Base-by-base conservation (phyloP, 1,140 invertebrate genomes). In the Caenorhabditis tropicalis region DNA sequence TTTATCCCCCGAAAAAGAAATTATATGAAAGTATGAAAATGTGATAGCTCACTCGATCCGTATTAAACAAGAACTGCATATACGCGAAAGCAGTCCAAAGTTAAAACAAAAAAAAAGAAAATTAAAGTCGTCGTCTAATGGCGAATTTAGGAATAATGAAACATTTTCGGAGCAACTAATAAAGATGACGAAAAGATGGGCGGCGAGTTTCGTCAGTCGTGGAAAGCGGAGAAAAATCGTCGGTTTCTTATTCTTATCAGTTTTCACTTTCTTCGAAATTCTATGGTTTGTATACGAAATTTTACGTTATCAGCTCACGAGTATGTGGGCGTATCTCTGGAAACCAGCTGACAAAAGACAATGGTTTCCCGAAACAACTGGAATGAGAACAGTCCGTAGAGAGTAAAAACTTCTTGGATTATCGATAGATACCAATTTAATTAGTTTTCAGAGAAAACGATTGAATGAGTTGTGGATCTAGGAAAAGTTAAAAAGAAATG, bases 111-210 rank as follows among this genome's bases (percentile, higher is more conserved):
- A 27, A 56, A 43, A 10, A 31, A 74, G 1, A 7, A 43, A 2
- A 43, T 24, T 12, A 7, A n/a, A 74, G 21, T 16, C 27, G 53
- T 29, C 6, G 5, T n/a, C 4, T 15, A 58, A 29, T 58, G 21
- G 2, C 9, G 9, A 31, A 27, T 2, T 10, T 27, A 29, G 1
- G 24, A 31, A 51, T 6, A 51, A 51, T n/a, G 58, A 65, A 65
- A 36, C 0, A 36, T 36, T 9, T 29, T 36, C 21, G 21, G n/a
- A 74, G 36, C 65, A 9, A 74, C 65, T 74, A 43, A 74, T 74
- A 74, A 74, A 74, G 65, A 74, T 74, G 65, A 74, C 65, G 36
- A 43, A 39, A 74, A 74, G n/a, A 33, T 43, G 65, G 65, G 65
- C 65, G 65, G 36, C n/a, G 29, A 24, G 36, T 74, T 74, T 74